phyloP scores from a whole-genome alignment of 1,140 invertebrate species.

The Apocrypta bakeri region DNA sequence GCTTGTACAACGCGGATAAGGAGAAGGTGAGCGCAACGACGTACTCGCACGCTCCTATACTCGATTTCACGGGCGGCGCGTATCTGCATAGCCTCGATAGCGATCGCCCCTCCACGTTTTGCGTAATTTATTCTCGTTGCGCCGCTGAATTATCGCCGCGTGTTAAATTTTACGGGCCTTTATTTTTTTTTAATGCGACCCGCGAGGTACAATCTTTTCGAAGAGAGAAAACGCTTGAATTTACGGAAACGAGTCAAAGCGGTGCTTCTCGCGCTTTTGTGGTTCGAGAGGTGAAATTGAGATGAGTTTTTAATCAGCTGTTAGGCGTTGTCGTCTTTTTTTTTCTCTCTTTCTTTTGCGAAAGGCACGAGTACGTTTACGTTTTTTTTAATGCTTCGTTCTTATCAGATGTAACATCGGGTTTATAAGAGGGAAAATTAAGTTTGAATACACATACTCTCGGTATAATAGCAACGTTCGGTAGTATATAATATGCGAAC shows the following conservation, averaged over 20 bases:
- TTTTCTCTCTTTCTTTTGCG: no score
- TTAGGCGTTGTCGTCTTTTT: no score
- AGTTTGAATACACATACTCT: not conserved
- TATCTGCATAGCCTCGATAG: conserved; percentile 31
- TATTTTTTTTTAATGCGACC: conserved; percentile 4
- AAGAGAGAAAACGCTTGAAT: conserved; percentile 11
- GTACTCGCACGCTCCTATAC: not conserved
- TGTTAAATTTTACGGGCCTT: conserved; percentile 33
- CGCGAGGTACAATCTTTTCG: not conserved
- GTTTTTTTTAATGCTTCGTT: no score
- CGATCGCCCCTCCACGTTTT: conserved; percentile 24
- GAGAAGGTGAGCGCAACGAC: conserved; percentile 26
- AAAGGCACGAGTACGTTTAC: no score
- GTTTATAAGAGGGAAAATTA: no score
- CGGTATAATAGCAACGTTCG: not conserved
- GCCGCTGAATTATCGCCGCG: conserved; percentile 43
- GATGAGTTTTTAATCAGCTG: not conserved
- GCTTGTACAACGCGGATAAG: not conserved
- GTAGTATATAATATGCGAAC: not conserved
- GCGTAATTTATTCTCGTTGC: conserved; percentile 47
- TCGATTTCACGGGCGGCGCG: conserved; percentile 22
- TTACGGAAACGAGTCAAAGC: not conserved
- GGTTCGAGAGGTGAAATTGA: not conserved
- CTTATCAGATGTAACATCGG: no score
- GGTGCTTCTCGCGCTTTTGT: not conserved